Evolutionary conservation across 2,797 vertebrate species (phyloP).

Genomic region (Saxicola maurus): DNA sequence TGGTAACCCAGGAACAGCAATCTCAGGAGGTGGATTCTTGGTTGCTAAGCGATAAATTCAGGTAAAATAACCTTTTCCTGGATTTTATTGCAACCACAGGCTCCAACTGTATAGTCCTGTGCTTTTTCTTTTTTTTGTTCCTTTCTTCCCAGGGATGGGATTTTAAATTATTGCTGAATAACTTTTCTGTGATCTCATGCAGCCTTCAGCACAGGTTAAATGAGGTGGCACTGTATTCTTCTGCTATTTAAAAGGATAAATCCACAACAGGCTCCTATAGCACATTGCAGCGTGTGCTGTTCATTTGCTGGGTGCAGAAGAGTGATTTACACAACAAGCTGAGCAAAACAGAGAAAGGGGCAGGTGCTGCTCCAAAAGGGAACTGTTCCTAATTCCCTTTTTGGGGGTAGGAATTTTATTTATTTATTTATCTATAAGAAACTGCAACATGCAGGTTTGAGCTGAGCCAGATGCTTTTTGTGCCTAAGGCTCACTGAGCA

Average conservation of each 20-base stretch:
- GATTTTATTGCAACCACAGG: constrained; percentile 29
- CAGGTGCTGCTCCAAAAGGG: neutral
- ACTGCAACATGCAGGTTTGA: neutral
- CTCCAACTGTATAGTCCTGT: neutral
- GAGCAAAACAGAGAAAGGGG: neutral
- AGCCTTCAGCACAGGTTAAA: neutral
- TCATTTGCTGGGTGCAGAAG: neutral
- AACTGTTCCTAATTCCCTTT: neutral
- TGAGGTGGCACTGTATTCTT: neutral
- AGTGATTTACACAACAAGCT: neutral
- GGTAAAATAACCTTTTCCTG: constrained; percentile 62
- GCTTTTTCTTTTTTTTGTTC: neutral
- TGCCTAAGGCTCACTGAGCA: constrained; percentile 11
- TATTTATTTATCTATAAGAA: neutral
- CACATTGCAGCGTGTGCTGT: fast-evolving
- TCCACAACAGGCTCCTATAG: neutral
- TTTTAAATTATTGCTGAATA: constrained; percentile 18
- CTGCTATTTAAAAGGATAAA: neutral
- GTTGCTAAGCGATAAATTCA: constrained; percentile 73
- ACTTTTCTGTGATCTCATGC: neutral
- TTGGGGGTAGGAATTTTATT: no score
- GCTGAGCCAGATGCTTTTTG: constrained; percentile 9
- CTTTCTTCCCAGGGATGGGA: neutral
- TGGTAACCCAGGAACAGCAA: constrained; percentile 59
- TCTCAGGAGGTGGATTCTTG: constrained; percentile 57